A percentile compares a stretch with the other conserved stretches of the same genome.
Conservation (phyloP, 2,797 vertebrate species). For the Helarctos malayanus region DNA sequence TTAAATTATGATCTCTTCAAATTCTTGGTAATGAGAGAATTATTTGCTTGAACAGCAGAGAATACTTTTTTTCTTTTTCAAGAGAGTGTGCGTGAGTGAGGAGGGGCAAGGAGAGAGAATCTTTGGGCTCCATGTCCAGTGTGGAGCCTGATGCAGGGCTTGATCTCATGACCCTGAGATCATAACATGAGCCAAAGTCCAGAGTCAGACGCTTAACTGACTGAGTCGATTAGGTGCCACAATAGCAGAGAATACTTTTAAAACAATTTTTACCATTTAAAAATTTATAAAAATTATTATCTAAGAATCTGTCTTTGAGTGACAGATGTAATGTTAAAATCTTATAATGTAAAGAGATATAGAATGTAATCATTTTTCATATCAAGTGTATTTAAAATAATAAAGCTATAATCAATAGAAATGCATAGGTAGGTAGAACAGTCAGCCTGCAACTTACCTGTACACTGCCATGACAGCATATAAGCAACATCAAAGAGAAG, state of each 20-base stretch:
- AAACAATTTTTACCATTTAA: slow-evolving; percentile 25
- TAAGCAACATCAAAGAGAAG: neutral
- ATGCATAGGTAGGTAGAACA: neutral
- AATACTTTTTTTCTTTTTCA: neutral
- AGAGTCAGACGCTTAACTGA: neutral
- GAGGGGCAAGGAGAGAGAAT: neutral
- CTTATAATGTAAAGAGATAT: neutral
- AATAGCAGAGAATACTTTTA: neutral
- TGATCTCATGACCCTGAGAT: neutral
- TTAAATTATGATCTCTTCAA: slow-evolving; percentile 23
- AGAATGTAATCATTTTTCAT: neutral
- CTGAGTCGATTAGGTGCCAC: neutral
- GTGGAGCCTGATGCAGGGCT: neutral
- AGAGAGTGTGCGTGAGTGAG: neutral
- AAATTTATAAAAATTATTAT: slow-evolving; percentile 37
- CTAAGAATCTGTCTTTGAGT: neutral
- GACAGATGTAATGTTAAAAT: neutral
- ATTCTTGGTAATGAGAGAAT: neutral
- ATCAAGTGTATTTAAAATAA: neutral
- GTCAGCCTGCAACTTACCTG: neutral
- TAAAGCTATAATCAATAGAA: neutral
- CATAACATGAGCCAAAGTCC: neutral
- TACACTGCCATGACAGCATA: neutral
- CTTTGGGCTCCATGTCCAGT: neutral
- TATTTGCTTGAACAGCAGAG: neutral